phyloP scores from a whole-genome alignment of 2,888 invertebrate genomes.

The Archips crataeganus region DNA sequence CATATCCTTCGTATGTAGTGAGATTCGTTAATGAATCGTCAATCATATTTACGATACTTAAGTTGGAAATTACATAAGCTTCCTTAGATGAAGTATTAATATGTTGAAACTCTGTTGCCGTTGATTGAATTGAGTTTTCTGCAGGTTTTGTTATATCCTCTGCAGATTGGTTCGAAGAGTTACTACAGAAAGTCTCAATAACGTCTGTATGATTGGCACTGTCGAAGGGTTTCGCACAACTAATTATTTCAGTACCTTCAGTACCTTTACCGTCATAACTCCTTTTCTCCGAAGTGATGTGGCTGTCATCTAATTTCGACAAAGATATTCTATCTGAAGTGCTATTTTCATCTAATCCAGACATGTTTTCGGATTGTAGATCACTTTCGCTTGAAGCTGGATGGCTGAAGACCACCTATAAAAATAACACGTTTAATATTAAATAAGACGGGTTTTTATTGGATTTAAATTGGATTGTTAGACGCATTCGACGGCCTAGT shows the following conservation, averaged over 20 bases:
- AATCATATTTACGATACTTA: neutral
- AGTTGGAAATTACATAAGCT: neutral
- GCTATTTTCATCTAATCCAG: neutral
- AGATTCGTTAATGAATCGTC: neutral
- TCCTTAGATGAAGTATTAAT: neutral
- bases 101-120: neutral
- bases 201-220: slow-evolving; percentile 48
- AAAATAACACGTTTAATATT: neutral
- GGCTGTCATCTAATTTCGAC: neutral
- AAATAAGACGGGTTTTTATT: too few relatives aligned
- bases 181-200: slow-evolving; percentile 60
- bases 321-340: neutral
- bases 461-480: too few relatives aligned
- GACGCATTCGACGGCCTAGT: too few relatives aligned
- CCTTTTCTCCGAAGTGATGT: neutral
- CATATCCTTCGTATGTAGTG: neutral
- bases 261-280: slow-evolving; percentile 53
- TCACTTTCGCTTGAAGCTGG: slow-evolving; percentile 20
- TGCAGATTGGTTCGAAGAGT: slow-evolving; percentile 53
- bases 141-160: slow-evolving; percentile 27
- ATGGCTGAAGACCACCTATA: slow-evolving; percentile 20
- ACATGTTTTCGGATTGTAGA: neutral
- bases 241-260: slow-evolving; percentile 56
- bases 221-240: slow-evolving; percentile 63
- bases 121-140: neutral